phyloP scores from a whole-genome alignment of 35 echinoderm and acorn worm genomes.

The Eucidaris tribuloides region DNA sequence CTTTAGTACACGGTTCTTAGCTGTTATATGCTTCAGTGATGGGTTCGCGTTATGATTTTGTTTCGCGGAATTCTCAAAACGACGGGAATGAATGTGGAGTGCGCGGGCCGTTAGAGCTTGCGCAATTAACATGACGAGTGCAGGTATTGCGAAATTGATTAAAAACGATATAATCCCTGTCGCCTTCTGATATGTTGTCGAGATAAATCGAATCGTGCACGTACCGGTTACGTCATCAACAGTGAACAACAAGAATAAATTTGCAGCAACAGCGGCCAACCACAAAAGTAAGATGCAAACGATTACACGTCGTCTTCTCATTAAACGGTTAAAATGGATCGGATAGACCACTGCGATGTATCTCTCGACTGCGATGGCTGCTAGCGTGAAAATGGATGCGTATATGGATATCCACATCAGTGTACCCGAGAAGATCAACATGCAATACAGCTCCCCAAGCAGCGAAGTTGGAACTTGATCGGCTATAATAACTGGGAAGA shows the following conservation, averaged over 20 bases:
- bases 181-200: not conserved
- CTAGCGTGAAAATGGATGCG: not conserved
- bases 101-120: not conserved
- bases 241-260: not conserved
- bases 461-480: too few species aligned
- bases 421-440: not conserved
- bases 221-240: not conserved
- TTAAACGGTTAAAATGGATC: not conserved
- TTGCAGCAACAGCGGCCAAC: not conserved
- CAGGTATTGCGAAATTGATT: not conserved
- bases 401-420: not conserved
- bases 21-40: not conserved
- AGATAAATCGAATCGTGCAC: not conserved
- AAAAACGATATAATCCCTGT: not conserved
- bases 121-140: not conserved
- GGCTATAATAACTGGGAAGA: too few species aligned
- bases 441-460: too few species aligned
- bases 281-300: not conserved
- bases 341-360: not conserved
- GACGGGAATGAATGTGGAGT: not conserved
- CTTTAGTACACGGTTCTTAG: not conserved
- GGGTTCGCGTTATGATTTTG: not conserved
- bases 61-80: not conserved
- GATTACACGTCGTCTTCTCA: not conserved
- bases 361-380: not conserved